These are phyloP conservation scores for Anodontia alba DNA, from an alignment of 2,888 invertebrate species.

Conservation along the genomic window DNA sequence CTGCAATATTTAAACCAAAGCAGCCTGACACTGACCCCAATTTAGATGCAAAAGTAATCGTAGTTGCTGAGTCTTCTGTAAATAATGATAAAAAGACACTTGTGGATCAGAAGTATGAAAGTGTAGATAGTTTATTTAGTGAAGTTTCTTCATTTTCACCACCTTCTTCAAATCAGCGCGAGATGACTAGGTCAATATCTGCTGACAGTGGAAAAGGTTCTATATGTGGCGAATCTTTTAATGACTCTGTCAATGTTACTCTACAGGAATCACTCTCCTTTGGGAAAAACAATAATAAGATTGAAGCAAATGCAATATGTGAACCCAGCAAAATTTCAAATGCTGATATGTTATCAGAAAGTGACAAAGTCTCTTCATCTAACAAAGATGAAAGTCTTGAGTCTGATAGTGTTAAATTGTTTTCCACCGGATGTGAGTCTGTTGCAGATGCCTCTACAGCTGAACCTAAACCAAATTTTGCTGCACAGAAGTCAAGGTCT, in stretches of 20 bases:
- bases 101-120: conserved; percentile 63
- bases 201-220: conserved; percentile 78
- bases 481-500: conserved; percentile 55
- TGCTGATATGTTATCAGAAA: not conserved
- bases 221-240: conserved; percentile 64
- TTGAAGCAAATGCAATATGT: not conserved
- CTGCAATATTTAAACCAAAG: not conserved
- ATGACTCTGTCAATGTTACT: conserved; percentile 18
- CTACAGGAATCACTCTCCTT: not conserved
- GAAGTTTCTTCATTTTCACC: conserved; percentile 59
- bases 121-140: conserved; percentile 74
- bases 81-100: conserved; percentile 25
- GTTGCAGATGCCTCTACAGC: not conserved
- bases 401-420: not conserved
- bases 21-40: not conserved
- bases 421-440: not conserved
- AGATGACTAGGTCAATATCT: conserved; percentile 68
- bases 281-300: not conserved
- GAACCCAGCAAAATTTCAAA: not conserved
- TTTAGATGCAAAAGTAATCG: not conserved
- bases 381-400: not conserved
- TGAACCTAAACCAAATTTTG: not conserved
- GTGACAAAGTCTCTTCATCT: not conserved
- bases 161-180: conserved; percentile 44
- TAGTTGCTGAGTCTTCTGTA: not conserved